Evolutionary conservation across 2,888 invertebrate genomes (phyloP).

Genomic region (Ophion ellenae): DNA sequence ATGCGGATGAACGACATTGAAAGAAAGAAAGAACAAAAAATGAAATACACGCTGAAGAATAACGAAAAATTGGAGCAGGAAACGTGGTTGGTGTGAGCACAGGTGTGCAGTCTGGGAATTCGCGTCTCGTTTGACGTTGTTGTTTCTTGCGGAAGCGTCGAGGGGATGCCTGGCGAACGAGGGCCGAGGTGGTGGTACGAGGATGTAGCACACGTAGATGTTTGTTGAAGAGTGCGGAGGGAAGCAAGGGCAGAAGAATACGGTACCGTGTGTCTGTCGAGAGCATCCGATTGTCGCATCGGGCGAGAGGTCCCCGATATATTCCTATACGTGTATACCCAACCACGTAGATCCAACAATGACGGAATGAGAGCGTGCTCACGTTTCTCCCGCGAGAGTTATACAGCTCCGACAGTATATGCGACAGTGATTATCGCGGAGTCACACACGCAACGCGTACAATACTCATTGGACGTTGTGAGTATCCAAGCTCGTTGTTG

Average conservation of each 20-base stretch:
- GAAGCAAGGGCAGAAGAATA: slow-evolving; percentile 48
- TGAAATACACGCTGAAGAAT: not conserved
- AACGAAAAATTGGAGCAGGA: slow-evolving; percentile 18
- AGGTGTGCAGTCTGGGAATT: slow-evolving; percentile 50
- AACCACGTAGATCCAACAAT: slow-evolving; percentile 56
- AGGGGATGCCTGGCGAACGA: not conserved
- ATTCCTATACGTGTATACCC: slow-evolving; percentile 15
- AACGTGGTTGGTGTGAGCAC: slow-evolving; percentile 36
- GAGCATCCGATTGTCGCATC: slow-evolving; percentile 60
- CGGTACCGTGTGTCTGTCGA: slow-evolving; percentile 42
- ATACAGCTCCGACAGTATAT: slow-evolving; percentile 38
- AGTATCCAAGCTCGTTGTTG: not conserved
- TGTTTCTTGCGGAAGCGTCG: slow-evolving; percentile 50
- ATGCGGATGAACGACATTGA: not conserved
- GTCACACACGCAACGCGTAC: slow-evolving; percentile 13
- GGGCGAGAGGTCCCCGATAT: not conserved
- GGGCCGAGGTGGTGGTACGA: not conserved
- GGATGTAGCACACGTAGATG: slow-evolving; percentile 1
- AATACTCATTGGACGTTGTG: not conserved
- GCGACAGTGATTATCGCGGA: slow-evolving; percentile 4
- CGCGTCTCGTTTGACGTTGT: slow-evolving; percentile 33
- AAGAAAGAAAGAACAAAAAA: not conserved
- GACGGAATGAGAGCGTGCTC: slow-evolving; percentile 64
- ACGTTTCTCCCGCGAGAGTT: slow-evolving; percentile 53
- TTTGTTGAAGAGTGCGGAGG: slow-evolving; percentile 13